Conservation (phyloP, 2,113 vertebrate genomes). For the Hystrix cristata region DNA sequence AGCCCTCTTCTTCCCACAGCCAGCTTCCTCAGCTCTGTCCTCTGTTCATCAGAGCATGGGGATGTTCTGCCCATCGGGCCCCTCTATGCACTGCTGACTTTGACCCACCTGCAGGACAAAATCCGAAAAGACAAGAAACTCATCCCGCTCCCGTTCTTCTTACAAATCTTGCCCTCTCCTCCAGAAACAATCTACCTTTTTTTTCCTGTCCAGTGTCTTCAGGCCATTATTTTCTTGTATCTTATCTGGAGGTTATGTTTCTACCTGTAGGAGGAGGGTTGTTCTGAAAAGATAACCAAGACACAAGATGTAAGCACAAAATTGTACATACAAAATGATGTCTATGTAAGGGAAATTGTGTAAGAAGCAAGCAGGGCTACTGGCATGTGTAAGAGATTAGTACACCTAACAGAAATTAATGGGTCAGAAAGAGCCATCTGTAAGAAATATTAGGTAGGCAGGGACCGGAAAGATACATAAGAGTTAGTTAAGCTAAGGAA, state of each 20-base stretch:
- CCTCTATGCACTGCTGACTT: not conserved
- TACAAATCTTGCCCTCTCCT: not conserved
- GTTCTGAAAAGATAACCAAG: not conserved
- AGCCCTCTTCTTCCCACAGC: not conserved
- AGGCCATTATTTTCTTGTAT: not conserved
- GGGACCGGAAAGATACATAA: not conserved
- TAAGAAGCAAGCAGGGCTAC: not conserved
- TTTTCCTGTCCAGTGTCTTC: not conserved
- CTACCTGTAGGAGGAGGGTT: not conserved
- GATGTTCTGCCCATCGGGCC: not conserved
- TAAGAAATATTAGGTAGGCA: not conserved
- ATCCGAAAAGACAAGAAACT: not conserved
- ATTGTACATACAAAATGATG: not conserved
- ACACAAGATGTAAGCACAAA: constrained; percentile 17
- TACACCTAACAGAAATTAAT: not conserved
- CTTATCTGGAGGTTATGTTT: not conserved
- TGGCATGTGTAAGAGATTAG: not conserved
- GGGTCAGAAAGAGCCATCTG: not conserved
- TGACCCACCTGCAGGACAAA: not conserved
- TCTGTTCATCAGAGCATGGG: not conserved
- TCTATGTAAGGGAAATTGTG: not conserved
- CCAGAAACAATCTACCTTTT: not conserved
- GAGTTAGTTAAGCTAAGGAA: not conserved
- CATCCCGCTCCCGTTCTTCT: not conserved
- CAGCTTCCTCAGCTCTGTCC: not conserved